phyloP scores from a whole-genome alignment of 2,797 vertebrate species.

The Macrochelys suwanniensis region DNA sequence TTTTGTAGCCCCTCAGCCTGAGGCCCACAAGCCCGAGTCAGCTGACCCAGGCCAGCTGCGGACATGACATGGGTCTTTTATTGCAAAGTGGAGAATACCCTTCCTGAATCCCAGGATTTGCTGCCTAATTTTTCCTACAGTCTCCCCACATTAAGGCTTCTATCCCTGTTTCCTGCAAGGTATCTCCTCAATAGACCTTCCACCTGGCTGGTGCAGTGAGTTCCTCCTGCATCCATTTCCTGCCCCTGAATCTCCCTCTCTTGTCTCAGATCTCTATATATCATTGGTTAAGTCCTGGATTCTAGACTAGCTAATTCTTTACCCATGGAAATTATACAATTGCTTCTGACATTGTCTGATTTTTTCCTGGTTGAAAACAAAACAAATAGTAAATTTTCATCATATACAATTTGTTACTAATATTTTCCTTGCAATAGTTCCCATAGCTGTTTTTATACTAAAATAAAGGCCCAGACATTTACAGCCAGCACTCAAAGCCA shows the following conservation, averaged over 20 bases:
- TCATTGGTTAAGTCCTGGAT: background rate
- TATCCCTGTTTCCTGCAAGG: background rate
- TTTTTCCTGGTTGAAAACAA: constrained; percentile 67
- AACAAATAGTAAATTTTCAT: constrained; percentile 74
- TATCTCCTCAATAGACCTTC: accelerated
- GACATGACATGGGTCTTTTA: background rate
- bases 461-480: constrained; percentile 73
- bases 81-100: background rate
- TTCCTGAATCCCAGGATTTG: constrained; percentile 12
- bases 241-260: background rate
- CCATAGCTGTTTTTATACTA: constrained; percentile 69
- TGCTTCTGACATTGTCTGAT: constrained; percentile 26
- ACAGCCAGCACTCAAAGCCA: constrained; percentile 66
- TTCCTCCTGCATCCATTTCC: background rate
- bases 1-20: background rate
- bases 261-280: background rate
- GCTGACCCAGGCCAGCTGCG: background rate
- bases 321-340: background rate
- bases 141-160: background rate
- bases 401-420: constrained; percentile 70
- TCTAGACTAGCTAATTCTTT: background rate
- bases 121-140: background rate
- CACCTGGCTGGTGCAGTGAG: background rate
- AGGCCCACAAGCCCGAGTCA: no score
- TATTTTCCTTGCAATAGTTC: constrained; percentile 71